Evolutionary conservation across 2,888 invertebrate genomes (phyloP), one percentile per base, ranked within the genome.

Genomic region (Bunonema sp.): DNA sequence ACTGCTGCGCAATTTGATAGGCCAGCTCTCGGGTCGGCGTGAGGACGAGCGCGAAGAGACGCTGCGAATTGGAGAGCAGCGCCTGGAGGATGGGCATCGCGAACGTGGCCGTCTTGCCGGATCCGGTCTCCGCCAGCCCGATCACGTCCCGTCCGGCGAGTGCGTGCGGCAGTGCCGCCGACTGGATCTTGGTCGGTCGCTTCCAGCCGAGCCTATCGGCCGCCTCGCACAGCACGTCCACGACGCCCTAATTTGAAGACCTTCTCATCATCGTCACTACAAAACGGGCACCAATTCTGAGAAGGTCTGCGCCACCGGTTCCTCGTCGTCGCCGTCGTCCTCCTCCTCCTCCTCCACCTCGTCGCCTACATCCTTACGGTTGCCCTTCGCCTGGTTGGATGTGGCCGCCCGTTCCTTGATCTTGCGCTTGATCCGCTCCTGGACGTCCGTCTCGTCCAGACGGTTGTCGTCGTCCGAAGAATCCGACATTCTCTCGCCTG

Each of bases 11-110:
- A 66, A 97, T 97, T 50, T 97, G 97, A 70, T 88, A 88, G 2
- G 97, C 97, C 61, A 97, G 74, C 72, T 97, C 97, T 71, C 97
- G 78, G 0, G 97, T 97, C 0, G 97, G 97, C 15, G 97, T 93
- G 37, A 97, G 71, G 51, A 97, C 76, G 0, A 91, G 73, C 0
- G 87, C 87, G 72, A 87, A 97, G 66, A 89, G 81, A 69, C 89
- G 76, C 69, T 91, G 91, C 0, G 91, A 91, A 64, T 80, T 81
- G 54, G 87, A 82, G 31, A 97, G 72, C 15, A 93, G 72, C 0
- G 82, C 77, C 66, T 97, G 93, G 23, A 97, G 71, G 49, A 97
- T 91, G 0, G 97, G 97, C 45, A 97, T 70, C 0, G 89, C 89
- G 73, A 97, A 97, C 0, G 97, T 89, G 4, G 84, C 97, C 0